Percentiles rank a stretch among this genome's conserved stretches.
These are phyloP conservation scores for Petrophora chlorosata DNA, from an alignment of 2,888 invertebrate species.

Conservation along the genomic window DNA sequence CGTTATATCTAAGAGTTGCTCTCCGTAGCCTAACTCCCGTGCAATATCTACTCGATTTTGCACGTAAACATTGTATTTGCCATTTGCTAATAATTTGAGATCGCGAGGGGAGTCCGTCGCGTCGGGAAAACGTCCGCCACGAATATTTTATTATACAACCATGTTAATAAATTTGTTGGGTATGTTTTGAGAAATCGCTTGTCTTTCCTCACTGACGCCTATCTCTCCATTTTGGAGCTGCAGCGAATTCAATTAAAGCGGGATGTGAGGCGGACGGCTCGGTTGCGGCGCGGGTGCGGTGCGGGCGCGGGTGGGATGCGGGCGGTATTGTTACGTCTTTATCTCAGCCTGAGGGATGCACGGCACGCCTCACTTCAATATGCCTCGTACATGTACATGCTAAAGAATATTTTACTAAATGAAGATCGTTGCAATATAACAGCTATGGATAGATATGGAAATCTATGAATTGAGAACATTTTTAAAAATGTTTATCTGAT, in stretches of 20 bases:
- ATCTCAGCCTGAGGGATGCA: neutral
- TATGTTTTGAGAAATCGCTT: conserved; percentile 1
- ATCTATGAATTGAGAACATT: too few species aligned
- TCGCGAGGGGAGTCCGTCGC: too few species aligned
- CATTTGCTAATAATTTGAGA: neutral
- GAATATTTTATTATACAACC: too few species aligned
- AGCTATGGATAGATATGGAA: too few species aligned
- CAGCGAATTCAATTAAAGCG: conserved; percentile 23
- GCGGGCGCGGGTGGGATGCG: neutral
- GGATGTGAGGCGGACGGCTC: conserved; percentile 4
- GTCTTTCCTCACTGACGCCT: conserved; percentile 1
- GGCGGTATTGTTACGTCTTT: conserved; percentile 3
- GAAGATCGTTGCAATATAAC: neutral
- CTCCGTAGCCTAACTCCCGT: too few species aligned
- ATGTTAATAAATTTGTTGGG: too few species aligned
- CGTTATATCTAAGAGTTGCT: neutral
- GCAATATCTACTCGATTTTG: neutral
- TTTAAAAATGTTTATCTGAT: too few species aligned
- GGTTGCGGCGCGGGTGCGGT: neutral
- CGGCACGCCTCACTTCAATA: neutral
- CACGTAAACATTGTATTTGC: neutral
- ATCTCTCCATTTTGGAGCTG: conserved; percentile 2
- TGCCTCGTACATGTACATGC: conserved; percentile 5
- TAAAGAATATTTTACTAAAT: neutral
- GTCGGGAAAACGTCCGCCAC: too few species aligned